Percentiles rank a stretch among this genome's conserved stretches.
Evolutionary conservation across 1,140 invertebrate species (phyloP).

Genomic region (Platyscapa corneri): DNA sequence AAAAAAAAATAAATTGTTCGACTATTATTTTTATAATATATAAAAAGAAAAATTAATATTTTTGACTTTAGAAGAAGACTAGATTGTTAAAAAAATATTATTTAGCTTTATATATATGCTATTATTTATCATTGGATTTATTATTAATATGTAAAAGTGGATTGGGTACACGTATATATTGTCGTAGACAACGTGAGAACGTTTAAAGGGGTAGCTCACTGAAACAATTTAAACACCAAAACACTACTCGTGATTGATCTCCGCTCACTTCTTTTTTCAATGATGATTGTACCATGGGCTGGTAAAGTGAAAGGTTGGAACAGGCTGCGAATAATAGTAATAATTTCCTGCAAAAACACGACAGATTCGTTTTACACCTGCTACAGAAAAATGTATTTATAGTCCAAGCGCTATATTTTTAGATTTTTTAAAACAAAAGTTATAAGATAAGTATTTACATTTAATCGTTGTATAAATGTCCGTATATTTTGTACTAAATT

Average conservation of each 20-base stretch:
- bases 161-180: neutral
- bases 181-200: neutral
- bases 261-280: constrained; percentile 51
- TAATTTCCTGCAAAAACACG: constrained; percentile 62
- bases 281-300: constrained; percentile 72
- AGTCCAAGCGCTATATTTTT: constrained; percentile 16
- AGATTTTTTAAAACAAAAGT: neutral
- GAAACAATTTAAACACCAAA: constrained; percentile 33
- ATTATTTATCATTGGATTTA: neutral
- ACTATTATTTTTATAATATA: neutral
- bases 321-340: constrained; percentile 75
- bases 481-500: neutral
- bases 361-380: constrained; percentile 56
- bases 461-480: neutral
- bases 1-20: too few relatives aligned
- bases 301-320: constrained; percentile 73
- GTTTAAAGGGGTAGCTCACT: neutral
- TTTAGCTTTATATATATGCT: neutral
- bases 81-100: neutral
- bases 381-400: constrained; percentile 28
- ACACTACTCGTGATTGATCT: constrained; percentile 46
- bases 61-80: too few relatives aligned
- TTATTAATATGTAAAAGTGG: neutral
- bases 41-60: constrained; percentile 14
- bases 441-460: neutral